phyloP scores from a whole-genome alignment of 2,888 invertebrate species.

The Adelphocoris suturalis region DNA sequence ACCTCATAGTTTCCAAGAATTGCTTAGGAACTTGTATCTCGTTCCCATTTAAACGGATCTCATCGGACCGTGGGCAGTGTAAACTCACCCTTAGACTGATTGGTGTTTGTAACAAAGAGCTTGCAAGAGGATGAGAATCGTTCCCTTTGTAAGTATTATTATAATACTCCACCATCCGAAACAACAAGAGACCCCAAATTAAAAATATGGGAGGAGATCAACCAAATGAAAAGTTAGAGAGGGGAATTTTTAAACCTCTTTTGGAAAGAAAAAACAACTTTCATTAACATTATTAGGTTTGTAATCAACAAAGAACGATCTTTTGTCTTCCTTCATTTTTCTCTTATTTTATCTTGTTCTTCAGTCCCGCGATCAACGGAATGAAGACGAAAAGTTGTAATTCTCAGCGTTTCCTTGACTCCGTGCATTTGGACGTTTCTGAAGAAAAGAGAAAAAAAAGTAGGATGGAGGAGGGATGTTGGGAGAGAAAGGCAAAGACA shows the following conservation, averaged over 20 bases:
- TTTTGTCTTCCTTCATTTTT: not conserved
- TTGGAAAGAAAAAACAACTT: not conserved
- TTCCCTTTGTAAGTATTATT: constrained; percentile 15
- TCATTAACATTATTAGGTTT: constrained; percentile 43
- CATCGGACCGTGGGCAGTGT: no score
- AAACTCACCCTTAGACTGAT: no score
- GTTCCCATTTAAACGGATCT: no score
- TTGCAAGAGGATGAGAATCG: not conserved
- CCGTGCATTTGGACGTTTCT: not conserved
- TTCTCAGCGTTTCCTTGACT: not conserved
- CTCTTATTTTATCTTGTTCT: not conserved
- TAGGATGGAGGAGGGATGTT: not conserved
- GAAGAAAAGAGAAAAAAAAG: not conserved
- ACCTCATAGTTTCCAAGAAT: no score
- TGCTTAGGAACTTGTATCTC: no score
- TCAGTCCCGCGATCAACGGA: not conserved
- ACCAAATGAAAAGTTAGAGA: not conserved
- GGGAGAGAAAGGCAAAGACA: constrained; percentile 35
- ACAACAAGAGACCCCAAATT: not conserved
- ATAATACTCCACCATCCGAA: not conserved
- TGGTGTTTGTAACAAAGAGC: no score
- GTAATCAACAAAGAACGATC: not conserved
- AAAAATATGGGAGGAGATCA: not conserved
- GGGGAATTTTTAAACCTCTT: constrained; percentile 15
- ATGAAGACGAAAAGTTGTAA: constrained; percentile 4